Conservation (phyloP, 35 echinoderm and acorn worm species). For the Heliocidaris tuberculata region DNA sequence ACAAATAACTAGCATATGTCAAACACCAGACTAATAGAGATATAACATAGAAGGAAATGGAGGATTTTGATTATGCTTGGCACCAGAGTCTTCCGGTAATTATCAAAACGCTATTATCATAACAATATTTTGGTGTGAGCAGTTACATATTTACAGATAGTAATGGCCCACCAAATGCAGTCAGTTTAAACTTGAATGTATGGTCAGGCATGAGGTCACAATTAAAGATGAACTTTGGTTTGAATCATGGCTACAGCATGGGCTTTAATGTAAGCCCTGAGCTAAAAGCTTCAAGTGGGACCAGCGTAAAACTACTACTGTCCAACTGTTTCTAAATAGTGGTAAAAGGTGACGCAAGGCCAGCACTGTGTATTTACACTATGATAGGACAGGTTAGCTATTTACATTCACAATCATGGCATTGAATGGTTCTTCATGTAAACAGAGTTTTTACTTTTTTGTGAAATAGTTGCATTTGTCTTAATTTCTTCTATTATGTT, state of each 20-base stretch:
- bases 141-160: background rate
- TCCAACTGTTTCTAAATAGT: background rate
- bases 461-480: background rate
- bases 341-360: background rate
- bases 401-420: background rate
- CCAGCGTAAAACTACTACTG: background rate
- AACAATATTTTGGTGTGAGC: background rate
- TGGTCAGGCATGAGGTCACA: background rate
- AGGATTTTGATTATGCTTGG: background rate
- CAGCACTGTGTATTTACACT: background rate
- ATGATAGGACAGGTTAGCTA: background rate
- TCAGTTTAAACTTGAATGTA: background rate
- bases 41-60: background rate
- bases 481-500: background rate
- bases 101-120: background rate
- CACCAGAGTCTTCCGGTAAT: slow-evolving; percentile 1
- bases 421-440: background rate
- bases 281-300: background rate
- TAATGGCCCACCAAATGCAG: background rate
- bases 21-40: background rate
- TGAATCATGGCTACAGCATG: background rate
- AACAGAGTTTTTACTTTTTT: background rate
- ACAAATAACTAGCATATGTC: background rate
- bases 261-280: background rate
- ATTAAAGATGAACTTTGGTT: background rate